These are phyloP conservation scores for Intellagama lesueurii DNA, from an alignment of 2,797 vertebrate species.

Conservation along the genomic window DNA sequence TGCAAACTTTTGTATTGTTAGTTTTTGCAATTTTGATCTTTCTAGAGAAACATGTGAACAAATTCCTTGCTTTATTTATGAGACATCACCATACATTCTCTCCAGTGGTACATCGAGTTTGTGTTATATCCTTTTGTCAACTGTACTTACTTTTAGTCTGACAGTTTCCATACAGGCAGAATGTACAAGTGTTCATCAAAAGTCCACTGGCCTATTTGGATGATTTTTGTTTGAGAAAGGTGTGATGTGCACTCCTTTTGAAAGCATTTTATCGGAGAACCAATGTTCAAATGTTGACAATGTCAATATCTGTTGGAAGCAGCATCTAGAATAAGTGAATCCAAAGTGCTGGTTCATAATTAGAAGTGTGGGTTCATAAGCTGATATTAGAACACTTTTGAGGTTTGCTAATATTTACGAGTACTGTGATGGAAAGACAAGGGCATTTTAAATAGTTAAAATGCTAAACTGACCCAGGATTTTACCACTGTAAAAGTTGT, in stretches of 20 bases:
- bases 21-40: no score
- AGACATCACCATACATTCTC: background rate
- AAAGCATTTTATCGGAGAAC: background rate
- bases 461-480: background rate
- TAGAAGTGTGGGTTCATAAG: background rate
- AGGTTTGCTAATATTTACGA: background rate
- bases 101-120: background rate
- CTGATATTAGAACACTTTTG: background rate
- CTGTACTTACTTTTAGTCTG: background rate
- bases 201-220: background rate
- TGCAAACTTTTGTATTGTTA: no score
- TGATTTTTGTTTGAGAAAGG: slow-evolving; percentile 4
- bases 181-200: background rate
- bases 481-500: background rate
- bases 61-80: background rate
- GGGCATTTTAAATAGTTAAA: background rate
- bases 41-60: no score
- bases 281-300: background rate
- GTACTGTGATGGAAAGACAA: background rate
- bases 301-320: background rate
- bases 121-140: background rate
- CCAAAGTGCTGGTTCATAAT: background rate
- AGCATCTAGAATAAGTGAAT: background rate
- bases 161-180: background rate
- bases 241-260: background rate